Base-by-base conservation (phyloP, 2,797 vertebrate genomes). In the Poeciliopsis gracilis region DNA sequence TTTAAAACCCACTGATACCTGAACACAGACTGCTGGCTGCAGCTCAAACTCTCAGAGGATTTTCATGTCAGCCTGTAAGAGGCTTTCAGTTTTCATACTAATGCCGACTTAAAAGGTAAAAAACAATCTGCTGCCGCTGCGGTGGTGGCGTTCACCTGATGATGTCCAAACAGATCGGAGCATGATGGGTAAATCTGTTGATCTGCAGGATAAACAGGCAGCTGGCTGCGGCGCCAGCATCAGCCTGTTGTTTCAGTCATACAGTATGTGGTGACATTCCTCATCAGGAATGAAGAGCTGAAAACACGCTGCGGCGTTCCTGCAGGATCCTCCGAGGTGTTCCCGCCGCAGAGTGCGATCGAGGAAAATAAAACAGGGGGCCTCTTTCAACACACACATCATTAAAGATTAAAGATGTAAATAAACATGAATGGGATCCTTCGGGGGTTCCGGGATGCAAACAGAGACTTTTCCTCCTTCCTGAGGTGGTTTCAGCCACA, bases 401-500 rank as follows among this genome's bases (percentile, higher is more conserved):
- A 23, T 36, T 18, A 72, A 73, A 80, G 25, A 51, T 46, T 25
- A 78, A 75, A 53, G 0, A 23, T 77, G 76, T 38, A 79, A 82
- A 84, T 78, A 80, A 82, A 77, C 59, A 84, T 77, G 75, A 72
- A 69, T 46, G 1, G 0, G 46, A 41, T 82, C 72, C 75, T 8
- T 49, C 2, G 45, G 75, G 75, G 74, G 46, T 57, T 73, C 49
- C 23, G 23, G 23, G 10, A 71, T 47, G 55, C 61, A 76, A 79
- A 76, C 38, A 71, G n/a, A 33, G 41, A 63, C 38, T 78, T 70
- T 95, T 94, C 93, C 93, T 95, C 93, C 28, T 79, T 71, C 74
- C 43, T 89, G 94, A 95, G 53, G 18, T 57, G 69, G 72, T 95
- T 94, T 82, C 94, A 94, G 93, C 4, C 77, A 41, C 80, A 75